Percentiles rank a stretch among this genome's conserved stretches.
Conservation (phyloP, 2,113 vertebrate genomes). For the Etia nguti region DNA sequence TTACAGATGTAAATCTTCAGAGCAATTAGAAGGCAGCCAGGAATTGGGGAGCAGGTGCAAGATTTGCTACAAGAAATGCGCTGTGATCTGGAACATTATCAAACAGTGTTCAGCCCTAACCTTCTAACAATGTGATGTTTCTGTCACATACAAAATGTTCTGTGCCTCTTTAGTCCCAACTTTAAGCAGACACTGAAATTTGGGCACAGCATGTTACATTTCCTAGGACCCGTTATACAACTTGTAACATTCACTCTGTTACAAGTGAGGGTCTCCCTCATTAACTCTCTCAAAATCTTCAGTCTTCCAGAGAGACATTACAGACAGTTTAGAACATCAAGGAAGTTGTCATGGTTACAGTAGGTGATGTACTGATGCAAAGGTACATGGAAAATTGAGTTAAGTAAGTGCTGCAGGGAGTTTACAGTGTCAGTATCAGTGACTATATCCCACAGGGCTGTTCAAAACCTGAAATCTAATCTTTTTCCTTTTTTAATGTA, state of each 20-base stretch:
- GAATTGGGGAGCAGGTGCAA: neutral
- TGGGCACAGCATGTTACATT: neutral
- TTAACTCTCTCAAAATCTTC: neutral
- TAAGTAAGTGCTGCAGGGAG: neutral
- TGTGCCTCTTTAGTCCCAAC: neutral
- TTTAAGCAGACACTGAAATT: neutral
- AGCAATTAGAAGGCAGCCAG: neutral
- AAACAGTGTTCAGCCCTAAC: neutral
- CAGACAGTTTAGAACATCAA: neutral
- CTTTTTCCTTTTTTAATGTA: neutral
- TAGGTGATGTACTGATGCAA: neutral
- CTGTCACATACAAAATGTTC: constrained; percentile 26
- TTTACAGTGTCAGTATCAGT: neutral
- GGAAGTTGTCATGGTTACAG: neutral
- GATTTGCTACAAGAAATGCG: neutral
- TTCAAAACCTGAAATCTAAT: neutral
- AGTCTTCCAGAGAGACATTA: neutral
- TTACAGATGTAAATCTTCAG: neutral
- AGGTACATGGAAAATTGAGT: neutral
- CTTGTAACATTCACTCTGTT: neutral
- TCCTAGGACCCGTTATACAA: neutral
- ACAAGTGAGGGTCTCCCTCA: neutral
- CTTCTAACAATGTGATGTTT: neutral
- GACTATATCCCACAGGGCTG: neutral
- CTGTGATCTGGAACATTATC: neutral